Conservation (phyloP, 2,113 vertebrate species). For the Alectura lathami region DNA sequence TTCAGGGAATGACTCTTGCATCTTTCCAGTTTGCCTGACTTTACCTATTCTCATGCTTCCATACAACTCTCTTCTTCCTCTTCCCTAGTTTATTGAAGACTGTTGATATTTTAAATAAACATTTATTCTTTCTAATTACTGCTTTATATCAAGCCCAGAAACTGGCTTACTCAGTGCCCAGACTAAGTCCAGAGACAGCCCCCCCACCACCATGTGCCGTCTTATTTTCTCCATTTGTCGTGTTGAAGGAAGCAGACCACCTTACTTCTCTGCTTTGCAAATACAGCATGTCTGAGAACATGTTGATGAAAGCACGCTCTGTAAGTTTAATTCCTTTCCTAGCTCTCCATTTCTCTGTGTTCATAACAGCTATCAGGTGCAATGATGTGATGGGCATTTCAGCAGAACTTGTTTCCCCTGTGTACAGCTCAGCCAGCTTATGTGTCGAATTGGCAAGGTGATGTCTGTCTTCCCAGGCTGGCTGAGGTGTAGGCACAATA, state of each 20-base stretch:
- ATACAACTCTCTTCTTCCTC: background rate
- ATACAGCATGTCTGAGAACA: background rate
- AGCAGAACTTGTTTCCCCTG: background rate
- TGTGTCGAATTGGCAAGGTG: background rate
- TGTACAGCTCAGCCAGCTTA: background rate
- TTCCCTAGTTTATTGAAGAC: background rate
- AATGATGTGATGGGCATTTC: background rate
- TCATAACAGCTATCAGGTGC: background rate
- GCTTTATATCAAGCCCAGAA: background rate
- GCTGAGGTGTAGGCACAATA: background rate
- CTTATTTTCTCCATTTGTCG: background rate
- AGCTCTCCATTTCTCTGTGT: background rate
- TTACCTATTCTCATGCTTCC: background rate
- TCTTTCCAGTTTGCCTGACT: background rate
- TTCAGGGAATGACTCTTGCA: background rate
- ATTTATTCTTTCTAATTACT: background rate
- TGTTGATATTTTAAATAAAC: background rate
- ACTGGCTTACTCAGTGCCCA: background rate
- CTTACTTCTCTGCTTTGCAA: background rate
- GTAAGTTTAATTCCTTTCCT: background rate
- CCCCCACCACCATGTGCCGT: fast-evolving
- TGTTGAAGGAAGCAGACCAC: background rate
- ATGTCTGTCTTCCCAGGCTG: background rate
- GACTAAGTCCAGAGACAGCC: background rate
- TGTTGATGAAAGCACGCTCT: background rate